Percentiles rank a stretch among this genome's conserved stretches.
phyloP scores from a whole-genome alignment of 2,113 vertebrate genomes.

The Otocyon megalotis region DNA sequence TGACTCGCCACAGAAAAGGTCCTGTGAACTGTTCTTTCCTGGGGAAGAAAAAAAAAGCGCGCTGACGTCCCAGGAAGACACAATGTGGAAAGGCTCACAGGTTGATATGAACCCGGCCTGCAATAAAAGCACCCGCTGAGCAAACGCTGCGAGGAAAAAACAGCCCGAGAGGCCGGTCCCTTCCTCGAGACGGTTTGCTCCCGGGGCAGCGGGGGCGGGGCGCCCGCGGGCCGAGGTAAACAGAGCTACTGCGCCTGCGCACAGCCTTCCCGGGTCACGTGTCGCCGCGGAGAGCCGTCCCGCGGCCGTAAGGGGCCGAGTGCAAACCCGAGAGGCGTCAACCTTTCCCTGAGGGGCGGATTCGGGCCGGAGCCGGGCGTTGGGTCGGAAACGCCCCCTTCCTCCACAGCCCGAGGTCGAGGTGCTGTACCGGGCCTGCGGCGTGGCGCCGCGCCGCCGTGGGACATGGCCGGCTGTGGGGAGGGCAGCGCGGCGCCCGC shows the following conservation, averaged over 20 bases:
- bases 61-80: not conserved
- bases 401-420: not conserved
- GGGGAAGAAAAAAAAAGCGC: fast-evolving
- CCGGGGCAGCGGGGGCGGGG: fast-evolving
- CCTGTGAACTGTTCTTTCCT: not conserved
- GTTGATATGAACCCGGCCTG: not conserved
- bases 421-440: fast-evolving
- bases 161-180: fast-evolving
- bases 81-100: not conserved
- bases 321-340: not conserved
- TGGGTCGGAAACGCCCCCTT: not conserved
- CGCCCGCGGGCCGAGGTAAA: not conserved
- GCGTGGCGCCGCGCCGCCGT: fast-evolving
- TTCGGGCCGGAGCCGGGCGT: not conserved
- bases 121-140: not conserved
- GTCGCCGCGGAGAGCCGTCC: fast-evolving
- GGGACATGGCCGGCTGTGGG: slow-evolving; percentile 80
- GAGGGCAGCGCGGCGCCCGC: not conserved
- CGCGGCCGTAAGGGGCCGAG: fast-evolving
- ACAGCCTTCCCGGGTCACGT: slow-evolving; percentile 29
- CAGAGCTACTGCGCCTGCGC: slow-evolving; percentile 71
- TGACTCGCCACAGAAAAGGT: not conserved
- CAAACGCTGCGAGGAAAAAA: fast-evolving
- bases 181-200: fast-evolving
- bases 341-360: not conserved